Evolutionary conservation across 1,140 invertebrate genomes (phyloP).

Genomic region (Cataglyphis hispanica): DNA sequence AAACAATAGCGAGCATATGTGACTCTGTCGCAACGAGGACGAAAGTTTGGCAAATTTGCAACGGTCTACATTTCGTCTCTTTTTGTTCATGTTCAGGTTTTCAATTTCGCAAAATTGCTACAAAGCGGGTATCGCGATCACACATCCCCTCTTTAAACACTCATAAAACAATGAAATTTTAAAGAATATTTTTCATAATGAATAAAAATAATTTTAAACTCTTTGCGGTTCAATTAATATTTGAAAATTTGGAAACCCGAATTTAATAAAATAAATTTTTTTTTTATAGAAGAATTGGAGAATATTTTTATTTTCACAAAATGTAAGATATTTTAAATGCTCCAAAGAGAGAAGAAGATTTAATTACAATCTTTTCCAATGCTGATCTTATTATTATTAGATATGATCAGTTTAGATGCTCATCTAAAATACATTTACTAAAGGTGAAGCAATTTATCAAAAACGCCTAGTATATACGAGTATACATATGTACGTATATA

Average conservation of each 20-base stretch:
- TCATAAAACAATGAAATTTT: background rate
- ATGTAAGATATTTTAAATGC: background rate
- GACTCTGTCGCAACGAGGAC: constrained; percentile 31
- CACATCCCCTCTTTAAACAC: background rate
- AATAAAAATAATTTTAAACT: background rate
- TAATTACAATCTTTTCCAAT: background rate
- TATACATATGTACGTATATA: constrained; percentile 15
- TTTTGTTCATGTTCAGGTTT: background rate
- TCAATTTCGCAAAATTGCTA: constrained; percentile 25
- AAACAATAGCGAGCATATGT: constrained; percentile 60
- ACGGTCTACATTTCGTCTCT: constrained; percentile 9
- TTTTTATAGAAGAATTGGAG: background rate
- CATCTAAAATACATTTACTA: background rate
- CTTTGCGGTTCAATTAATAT: background rate
- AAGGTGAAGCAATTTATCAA: constrained; percentile 31
- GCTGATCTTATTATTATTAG: background rate
- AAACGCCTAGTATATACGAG: background rate
- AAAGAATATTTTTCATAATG: background rate
- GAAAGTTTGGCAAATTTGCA: constrained; percentile 39
- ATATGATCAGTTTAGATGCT: background rate
- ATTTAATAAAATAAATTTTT: background rate
- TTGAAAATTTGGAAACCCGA: background rate
- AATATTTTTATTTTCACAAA: background rate
- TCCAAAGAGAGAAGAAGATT: background rate
- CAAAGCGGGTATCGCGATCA: background rate